phyloP scores from a whole-genome alignment of 2,113 vertebrate genomes.

The Drymodes brunneopygia region DNA sequence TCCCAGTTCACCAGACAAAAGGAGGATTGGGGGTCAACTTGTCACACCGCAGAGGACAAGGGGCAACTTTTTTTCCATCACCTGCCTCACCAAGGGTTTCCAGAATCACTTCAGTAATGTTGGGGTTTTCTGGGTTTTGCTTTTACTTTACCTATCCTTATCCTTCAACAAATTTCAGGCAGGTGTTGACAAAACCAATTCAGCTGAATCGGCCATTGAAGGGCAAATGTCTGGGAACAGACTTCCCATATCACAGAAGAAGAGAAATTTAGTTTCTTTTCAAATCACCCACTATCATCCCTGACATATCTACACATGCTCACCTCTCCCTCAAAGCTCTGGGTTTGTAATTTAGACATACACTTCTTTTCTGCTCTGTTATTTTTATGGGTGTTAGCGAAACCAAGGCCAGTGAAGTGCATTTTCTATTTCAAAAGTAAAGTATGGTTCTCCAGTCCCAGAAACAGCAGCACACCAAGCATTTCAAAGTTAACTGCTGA shows the following conservation, averaged over 20 bases:
- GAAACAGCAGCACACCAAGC: not conserved
- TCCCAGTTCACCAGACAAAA: accelerated
- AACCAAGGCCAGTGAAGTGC: not conserved
- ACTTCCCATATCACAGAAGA: not conserved
- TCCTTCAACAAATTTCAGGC: not conserved
- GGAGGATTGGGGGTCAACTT: not conserved
- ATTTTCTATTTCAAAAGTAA: not conserved
- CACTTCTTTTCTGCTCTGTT: not conserved
- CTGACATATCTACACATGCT: not conserved
- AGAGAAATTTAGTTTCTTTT: not conserved
- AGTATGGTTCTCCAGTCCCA: not conserved
- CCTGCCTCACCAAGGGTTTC: not conserved
- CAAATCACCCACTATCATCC: not conserved
- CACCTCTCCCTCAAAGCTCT: not conserved
- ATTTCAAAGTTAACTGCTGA: not conserved
- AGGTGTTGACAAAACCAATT: not conserved
- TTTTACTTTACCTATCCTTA: not conserved
- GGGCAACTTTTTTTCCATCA: not conserved
- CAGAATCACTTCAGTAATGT: not conserved
- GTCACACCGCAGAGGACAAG: not conserved
- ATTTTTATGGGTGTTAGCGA: not conserved
- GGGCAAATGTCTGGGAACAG: not conserved
- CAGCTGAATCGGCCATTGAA: not conserved
- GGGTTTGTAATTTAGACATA: not conserved
- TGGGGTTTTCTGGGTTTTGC: not conserved